phyloP scores from a whole-genome alignment of 2,797 vertebrate species.

The Sebastes iracundus region DNA sequence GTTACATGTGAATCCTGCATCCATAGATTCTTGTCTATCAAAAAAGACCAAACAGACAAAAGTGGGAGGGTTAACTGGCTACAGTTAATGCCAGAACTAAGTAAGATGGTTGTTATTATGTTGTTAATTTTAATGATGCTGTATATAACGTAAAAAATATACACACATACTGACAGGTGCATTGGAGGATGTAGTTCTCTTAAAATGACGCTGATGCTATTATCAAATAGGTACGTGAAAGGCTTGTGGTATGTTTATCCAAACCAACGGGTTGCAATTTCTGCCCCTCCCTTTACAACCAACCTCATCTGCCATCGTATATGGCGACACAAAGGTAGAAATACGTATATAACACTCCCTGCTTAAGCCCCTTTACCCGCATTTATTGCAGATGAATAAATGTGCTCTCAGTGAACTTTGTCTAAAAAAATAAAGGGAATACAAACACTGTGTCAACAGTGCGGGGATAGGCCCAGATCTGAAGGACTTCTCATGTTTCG shows the following conservation, averaged over 20 bases:
- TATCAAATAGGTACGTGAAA: not conserved
- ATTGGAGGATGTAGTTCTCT: not conserved
- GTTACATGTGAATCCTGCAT: constrained; percentile 32
- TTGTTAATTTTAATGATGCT: not conserved
- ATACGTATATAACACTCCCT: not conserved
- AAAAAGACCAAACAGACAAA: constrained; percentile 13
- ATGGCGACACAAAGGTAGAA: not conserved
- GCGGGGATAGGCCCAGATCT: not conserved
- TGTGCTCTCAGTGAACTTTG: not conserved
- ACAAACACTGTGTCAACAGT: constrained; percentile 7
- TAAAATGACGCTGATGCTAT: not conserved
- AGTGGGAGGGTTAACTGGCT: not conserved
- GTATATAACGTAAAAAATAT: not conserved
- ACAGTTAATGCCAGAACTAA: not conserved
- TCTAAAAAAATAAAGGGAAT: not conserved
- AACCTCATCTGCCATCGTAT: not conserved
- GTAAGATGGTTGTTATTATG: not conserved
- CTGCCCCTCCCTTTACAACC: not conserved
- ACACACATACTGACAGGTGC: not conserved
- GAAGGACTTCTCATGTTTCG: not conserved
- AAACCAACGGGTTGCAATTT: not conserved
- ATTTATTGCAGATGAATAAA: not conserved
- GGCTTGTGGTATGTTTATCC: not conserved
- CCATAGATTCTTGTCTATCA: constrained; percentile 11
- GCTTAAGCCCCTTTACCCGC: not conserved